These are phyloP conservation scores for Chloroclystis v-ata DNA, from an alignment of 2,888 invertebrate genomes.

Conservation along the genomic window DNA sequence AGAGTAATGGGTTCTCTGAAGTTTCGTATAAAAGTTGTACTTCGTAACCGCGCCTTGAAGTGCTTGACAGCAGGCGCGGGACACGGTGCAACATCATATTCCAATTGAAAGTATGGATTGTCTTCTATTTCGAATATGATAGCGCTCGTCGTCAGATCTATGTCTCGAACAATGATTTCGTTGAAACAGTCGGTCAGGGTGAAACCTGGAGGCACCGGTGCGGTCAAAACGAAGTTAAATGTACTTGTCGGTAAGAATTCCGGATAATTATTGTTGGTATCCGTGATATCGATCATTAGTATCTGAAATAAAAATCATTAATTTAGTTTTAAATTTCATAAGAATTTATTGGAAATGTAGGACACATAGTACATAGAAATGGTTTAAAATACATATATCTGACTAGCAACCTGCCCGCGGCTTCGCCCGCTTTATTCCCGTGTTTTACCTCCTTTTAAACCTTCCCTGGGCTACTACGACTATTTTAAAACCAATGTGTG, in stretches of 20 bases:
- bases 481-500: too few species aligned
- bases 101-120: slow-evolving; percentile 58
- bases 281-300: slow-evolving; percentile 52
- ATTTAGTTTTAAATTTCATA: too few species aligned
- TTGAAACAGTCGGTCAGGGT: slow-evolving; percentile 61
- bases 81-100: slow-evolving; percentile 35
- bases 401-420: too few species aligned
- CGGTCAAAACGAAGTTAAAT: slow-evolving; percentile 60
- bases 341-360: too few species aligned
- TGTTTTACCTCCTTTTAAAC: too few species aligned
- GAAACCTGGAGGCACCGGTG: slow-evolving; percentile 67
- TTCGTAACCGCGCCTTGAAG: slow-evolving; percentile 52
- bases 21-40: slow-evolving; percentile 53
- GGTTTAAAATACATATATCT: too few species aligned
- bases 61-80: slow-evolving; percentile 46
- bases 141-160: slow-evolving; percentile 70
- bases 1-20: slow-evolving; percentile 51
- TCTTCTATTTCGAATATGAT: slow-evolving; percentile 57
- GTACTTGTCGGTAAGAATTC: slow-evolving; percentile 44
- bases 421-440: too few species aligned
- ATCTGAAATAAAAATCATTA: slow-evolving; percentile 48
- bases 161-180: slow-evolving; percentile 64
- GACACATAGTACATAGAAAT: too few species aligned
- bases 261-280: slow-evolving; percentile 73
- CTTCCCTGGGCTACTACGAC: too few species aligned